These are phyloP conservation scores for Salarias fasciatus DNA, from an alignment of 2,797 vertebrate genomes.

Conservation along the genomic window DNA sequence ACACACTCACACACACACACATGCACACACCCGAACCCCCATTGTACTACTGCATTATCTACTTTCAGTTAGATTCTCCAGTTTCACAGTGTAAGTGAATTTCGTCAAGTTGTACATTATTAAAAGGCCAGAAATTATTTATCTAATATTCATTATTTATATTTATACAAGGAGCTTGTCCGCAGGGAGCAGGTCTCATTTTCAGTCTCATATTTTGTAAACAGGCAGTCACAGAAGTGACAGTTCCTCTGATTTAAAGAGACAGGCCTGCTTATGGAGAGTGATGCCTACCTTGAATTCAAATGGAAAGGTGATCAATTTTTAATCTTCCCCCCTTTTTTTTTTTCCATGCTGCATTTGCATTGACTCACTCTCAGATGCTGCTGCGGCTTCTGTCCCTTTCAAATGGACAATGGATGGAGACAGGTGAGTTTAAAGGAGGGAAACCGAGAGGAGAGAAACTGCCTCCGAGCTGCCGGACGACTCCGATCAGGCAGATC, in stretches of 20 bases:
- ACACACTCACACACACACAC: constrained; percentile 1
- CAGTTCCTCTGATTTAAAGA: constrained; percentile 85
- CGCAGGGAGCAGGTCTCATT: constrained; percentile 88
- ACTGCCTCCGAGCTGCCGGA: constrained; percentile 33
- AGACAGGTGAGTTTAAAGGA: constrained; percentile 60
- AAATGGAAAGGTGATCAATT: constrained; percentile 85
- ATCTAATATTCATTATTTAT: constrained; percentile 89
- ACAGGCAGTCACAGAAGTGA: constrained; percentile 83
- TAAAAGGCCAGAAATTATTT: constrained; percentile 85
- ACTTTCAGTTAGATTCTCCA: constrained; percentile 69
- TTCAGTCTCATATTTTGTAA: constrained; percentile 88
- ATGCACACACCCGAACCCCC: constrained; percentile 38
- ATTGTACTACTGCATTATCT: constrained; percentile 73
- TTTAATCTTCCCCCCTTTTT: constrained; percentile 68
- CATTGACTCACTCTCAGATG: constrained; percentile 70
- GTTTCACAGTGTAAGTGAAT: constrained; percentile 81
- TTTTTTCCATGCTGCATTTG: constrained; percentile 74
- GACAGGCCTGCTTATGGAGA: constrained; percentile 84
- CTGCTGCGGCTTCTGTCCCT: constrained; percentile 38
- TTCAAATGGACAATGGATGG: constrained; percentile 74
- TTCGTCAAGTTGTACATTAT: constrained; percentile 81
- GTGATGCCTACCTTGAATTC: constrained; percentile 84
- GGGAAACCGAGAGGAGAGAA: constrained; percentile 45
- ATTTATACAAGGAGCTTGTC: constrained; percentile 86
- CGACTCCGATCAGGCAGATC: constrained; percentile 15